Evolutionary conservation across 2,888 invertebrate species (phyloP), one percentile per base, ranked within the genome.

Genomic region (Tubulanus polymorphus): DNA sequence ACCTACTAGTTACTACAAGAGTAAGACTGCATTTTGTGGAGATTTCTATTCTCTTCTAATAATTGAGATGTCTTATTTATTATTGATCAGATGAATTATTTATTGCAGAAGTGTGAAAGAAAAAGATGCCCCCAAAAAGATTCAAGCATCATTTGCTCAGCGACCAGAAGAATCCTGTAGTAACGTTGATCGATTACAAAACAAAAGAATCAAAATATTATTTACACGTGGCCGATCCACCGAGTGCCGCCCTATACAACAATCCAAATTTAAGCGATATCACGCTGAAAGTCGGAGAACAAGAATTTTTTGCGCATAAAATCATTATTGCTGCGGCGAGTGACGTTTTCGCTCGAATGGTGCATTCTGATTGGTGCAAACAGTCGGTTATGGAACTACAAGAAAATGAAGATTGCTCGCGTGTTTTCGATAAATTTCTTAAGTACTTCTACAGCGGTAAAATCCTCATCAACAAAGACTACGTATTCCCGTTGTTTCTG

Each of bases 331-430:
- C 79, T 12, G 72, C 75, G 35, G 68, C 75, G 37, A 81, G 81
- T 60, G 80, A 81, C 64, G 81, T 81, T 12, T 81, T 81, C 68
- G 81, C 81, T 59, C 69, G 80, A 18, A 80, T 80, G 80, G 68
- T 80, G 32, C 76, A 75, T 54, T 66, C 74, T 25, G 69, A 74
- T 46, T 80, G 80, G 80, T 50, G 61, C 5, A 60, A 72, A 6
- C 62, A 64, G 59, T 64, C 66, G 60, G 68, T 68, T 55, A 54
- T 79, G 12, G 71, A 73, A 41, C 60, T 79, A 26, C 66, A 71
- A 27, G 80, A 80, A 62, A 80, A 80, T 20, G 61, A 59, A 23
- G 63, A 68, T 48, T 80, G 80, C 62, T 64, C 69, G n/a, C 63
- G 66, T 37, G 75, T 76, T 6, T 80, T 80, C 63, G 69, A 75